Evolutionary conservation across 2,113 vertebrate species (phyloP).

Genomic region (Mus pahari): DNA sequence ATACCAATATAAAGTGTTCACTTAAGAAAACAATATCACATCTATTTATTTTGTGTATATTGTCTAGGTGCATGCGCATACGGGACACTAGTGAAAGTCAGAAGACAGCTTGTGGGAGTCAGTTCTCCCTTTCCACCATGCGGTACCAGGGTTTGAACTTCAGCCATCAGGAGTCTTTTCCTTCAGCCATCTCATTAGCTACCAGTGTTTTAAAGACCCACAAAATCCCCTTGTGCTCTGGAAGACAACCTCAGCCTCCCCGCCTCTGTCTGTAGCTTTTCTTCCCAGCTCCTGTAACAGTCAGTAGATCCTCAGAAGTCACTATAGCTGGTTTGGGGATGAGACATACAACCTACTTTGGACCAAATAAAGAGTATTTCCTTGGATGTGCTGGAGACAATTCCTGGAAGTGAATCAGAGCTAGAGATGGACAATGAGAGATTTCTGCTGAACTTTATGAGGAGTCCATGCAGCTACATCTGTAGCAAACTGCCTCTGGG

Average conservation of each 20-base stretch:
- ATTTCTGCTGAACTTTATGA: background rate
- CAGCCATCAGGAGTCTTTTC: background rate
- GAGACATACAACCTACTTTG: background rate
- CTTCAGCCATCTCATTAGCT: background rate
- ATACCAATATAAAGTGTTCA: background rate
- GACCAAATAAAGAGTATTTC: background rate
- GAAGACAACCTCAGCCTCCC: background rate
- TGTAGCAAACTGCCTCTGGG: background rate
- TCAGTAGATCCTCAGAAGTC: background rate
- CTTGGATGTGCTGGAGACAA: background rate
- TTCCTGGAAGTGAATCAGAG: background rate
- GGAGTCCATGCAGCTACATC: background rate
- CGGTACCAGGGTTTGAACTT: background rate
- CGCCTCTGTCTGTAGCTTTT: background rate
- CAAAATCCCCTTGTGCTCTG: background rate
- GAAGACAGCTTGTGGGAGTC: no score
- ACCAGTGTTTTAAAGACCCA: background rate
- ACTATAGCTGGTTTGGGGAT: background rate
- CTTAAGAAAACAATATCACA: background rate
- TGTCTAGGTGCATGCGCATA: background rate
- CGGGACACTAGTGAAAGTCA: no score
- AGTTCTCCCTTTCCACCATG: background rate
- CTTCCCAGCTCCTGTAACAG: background rate
- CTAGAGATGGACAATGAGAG: background rate
- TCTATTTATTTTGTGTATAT: background rate